Conservation (phyloP, 2,888 invertebrate species). For the Heliconius hortense region DNA sequence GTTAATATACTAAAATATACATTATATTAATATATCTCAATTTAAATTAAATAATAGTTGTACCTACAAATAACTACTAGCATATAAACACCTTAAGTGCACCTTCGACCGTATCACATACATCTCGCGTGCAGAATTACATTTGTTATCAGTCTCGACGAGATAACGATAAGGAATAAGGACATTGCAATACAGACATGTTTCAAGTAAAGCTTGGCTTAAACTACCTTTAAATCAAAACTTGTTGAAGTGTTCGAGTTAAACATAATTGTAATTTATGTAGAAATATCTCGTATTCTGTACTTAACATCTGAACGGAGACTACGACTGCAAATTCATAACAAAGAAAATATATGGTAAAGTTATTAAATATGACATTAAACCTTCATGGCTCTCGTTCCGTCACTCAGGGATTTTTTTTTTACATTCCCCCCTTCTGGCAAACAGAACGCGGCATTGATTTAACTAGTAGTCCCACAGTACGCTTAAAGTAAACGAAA, state of each 20-base stretch:
- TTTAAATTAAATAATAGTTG: background rate
- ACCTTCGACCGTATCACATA: conserved; percentile 7
- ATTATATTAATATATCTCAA: too few relatives aligned
- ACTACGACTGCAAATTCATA: background rate
- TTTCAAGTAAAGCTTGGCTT: conserved; percentile 18
- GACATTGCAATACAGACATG: conserved; percentile 28
- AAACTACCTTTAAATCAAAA: conserved; percentile 22
- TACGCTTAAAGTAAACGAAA: too few relatives aligned
- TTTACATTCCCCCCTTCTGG: background rate
- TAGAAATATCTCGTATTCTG: conserved; percentile 7
- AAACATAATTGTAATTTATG: conserved; percentile 19
- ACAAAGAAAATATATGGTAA: conserved; percentile 2
- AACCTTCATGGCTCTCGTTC: background rate
- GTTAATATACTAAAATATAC: too few relatives aligned
- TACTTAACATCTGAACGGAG: background rate
- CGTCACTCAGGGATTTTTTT: background rate
- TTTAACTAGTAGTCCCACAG: too few relatives aligned
- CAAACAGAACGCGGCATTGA: background rate
- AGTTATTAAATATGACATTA: background rate
- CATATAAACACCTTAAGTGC: background rate
- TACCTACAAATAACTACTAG: background rate
- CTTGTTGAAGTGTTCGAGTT: conserved; percentile 16
- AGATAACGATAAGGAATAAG: conserved; percentile 32
- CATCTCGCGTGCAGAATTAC: conserved; percentile 23
- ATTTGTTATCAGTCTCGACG: conserved; percentile 22